These are phyloP conservation scores for Aphaenogaster rudis DNA, from an alignment of 1,140 invertebrate genomes.

Conservation along the genomic window DNA sequence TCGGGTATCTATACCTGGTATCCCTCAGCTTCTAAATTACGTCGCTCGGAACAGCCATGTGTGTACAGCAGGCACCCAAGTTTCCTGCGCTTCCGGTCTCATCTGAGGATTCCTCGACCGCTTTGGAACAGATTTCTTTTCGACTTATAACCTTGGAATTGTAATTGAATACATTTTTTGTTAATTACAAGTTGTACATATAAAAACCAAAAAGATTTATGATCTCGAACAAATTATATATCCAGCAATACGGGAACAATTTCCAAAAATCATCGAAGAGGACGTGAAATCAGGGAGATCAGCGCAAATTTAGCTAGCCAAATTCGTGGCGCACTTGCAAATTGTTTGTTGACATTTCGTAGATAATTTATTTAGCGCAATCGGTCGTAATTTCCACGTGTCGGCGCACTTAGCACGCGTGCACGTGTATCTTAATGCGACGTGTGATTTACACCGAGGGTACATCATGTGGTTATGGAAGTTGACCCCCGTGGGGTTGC, in stretches of 20 bases:
- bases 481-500: conserved; percentile 30
- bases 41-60: conserved; percentile 1
- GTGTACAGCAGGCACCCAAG: neutral
- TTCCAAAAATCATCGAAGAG: neutral
- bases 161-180: neutral
- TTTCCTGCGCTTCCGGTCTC: conserved; percentile 6
- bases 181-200: neutral
- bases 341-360: neutral
- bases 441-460: conserved; percentile 59
- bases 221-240: neutral
- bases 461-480: conserved; percentile 50
- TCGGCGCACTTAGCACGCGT: conserved; percentile 52
- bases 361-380: conserved; percentile 1
- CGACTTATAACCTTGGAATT: neutral
- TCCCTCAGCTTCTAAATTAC: neutral
- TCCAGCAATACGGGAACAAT: neutral
- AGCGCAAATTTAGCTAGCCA: too few relatives aligned
- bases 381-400: conserved; percentile 9
- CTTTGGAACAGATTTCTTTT: neutral
- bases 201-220: neutral
- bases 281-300: neutral
- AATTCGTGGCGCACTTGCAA: neutral
- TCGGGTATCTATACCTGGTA: neutral
- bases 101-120: too few relatives aligned
- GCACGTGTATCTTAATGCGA: conserved; percentile 59